Evolutionary conservation across 2,113 vertebrate species (phyloP), one percentile per base, ranked within the genome.

Genomic region (Antigone vipio): DNA sequence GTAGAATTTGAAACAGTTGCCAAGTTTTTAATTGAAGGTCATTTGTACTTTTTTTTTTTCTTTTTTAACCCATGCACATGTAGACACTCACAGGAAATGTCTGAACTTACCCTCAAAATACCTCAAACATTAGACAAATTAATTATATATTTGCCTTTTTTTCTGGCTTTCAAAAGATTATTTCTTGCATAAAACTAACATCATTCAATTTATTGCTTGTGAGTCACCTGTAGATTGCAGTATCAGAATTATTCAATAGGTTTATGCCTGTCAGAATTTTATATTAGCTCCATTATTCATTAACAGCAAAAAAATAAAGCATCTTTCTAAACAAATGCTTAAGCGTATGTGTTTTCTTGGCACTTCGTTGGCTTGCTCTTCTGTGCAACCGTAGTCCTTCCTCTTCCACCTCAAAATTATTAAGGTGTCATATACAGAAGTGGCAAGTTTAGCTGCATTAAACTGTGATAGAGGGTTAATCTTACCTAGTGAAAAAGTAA

Each of bases 21-120:
- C 95, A 93, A 80, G 59, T 93, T 97, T 97, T 96, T 92, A 94
- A 93, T 92, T 96, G 96, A 98, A 98, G 94, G 97, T 97, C 93
- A 95, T 93, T 91, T 95, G 69, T 69, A 94, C 64, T 63, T 52
- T 86, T 38, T 73, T 73, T 91, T 58, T 53, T 15, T 53, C 26
- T 87, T 79, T 73, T 73, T 86, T 55, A 60, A 72, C 66, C 56
- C 84, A 27, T 68, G 24, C 44, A 26, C 16, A 16, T 38, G 72
- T 76, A 89, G 53, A 77, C 19, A 49, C 26, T 88, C 20, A 35
- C 15, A 88, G 58, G 45, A 82, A 93, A 82, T 53, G 7, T 44
- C 62, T 69, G 82, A 92, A 64, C 17, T 75, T 89, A 60, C 40
- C 77, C 88, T 72, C 66, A 88, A 93, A 91, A 85, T 89, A 73